Conservation (phyloP, 2,113 vertebrate species). For the Sylvilagus bachmani region DNA sequence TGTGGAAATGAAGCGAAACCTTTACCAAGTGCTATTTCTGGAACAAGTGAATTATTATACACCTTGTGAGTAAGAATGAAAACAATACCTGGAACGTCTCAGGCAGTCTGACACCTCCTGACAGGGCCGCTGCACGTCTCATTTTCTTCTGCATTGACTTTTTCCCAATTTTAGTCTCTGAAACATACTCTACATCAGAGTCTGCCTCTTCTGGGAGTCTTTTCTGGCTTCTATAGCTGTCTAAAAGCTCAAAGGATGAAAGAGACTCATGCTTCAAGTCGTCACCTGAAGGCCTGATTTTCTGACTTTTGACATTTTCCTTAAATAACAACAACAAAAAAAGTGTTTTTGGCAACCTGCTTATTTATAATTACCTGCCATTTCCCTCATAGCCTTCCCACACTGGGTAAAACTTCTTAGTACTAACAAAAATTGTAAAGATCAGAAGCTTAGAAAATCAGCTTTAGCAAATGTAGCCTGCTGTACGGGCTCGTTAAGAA, state of each 20-base stretch:
- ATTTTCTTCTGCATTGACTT: not conserved
- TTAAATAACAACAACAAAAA: conserved; percentile 61
- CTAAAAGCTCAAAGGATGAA: not conserved
- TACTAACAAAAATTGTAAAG: conserved; percentile 5
- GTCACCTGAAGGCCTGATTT: not conserved
- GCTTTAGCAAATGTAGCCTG: not conserved
- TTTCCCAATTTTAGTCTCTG: conserved; percentile 10
- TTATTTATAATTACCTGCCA: conserved; percentile 36
- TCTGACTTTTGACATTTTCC: conserved; percentile 60
- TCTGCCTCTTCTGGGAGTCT: not conserved
- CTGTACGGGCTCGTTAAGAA: not conserved
- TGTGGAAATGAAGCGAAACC: conserved; percentile 67
- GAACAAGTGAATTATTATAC: conserved; percentile 42
- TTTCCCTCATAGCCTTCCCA: not conserved
- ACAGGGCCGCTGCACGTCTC: not conserved
- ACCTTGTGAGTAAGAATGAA: conserved; percentile 41
- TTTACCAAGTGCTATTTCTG: conserved; percentile 51
- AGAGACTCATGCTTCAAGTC: not conserved
- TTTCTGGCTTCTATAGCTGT: not conserved
- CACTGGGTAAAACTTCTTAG: not conserved
- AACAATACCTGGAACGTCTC: conserved; percentile 55
- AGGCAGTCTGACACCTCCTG: not conserved
- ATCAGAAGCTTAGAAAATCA: conserved; percentile 3
- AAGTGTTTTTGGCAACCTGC: not conserved
- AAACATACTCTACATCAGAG: not conserved